Conservation (phyloP, 2,888 invertebrate genomes). For the Tuberolachnus salignus region DNA sequence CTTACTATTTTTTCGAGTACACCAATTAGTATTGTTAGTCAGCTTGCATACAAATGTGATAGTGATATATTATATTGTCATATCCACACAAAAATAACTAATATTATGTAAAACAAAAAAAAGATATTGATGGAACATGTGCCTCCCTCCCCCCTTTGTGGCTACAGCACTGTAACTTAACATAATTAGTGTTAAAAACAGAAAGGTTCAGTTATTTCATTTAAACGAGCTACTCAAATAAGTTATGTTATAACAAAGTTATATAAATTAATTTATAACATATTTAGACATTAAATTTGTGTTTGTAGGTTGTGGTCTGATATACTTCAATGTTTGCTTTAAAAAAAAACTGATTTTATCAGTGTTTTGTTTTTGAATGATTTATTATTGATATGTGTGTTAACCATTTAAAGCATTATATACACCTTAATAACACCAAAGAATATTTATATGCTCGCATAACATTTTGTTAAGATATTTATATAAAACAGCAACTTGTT, state of each 20-base stretch:
- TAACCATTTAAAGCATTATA: conserved; percentile 15
- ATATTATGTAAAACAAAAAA: too few species aligned
- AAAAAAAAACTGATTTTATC: conserved; percentile 20
- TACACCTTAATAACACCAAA: conserved; percentile 38
- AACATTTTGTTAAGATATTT: conserved; percentile 15
- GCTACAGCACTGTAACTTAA: too few species aligned
- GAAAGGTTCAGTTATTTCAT: conserved; percentile 13
- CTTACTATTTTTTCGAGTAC: too few species aligned
- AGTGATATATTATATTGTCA: too few species aligned
- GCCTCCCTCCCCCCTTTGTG: too few species aligned
- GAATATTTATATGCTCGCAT: not conserved
- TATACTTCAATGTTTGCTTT: conserved; percentile 38
- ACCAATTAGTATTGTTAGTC: too few species aligned
- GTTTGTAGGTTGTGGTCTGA: conserved; percentile 41
- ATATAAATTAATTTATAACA: not conserved
- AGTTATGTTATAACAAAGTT: not conserved
- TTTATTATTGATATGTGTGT: conserved; percentile 21
- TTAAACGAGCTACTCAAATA: conserved; percentile 25
- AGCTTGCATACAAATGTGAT: too few species aligned
- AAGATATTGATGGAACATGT: too few species aligned
- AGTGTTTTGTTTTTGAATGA: conserved; percentile 25
- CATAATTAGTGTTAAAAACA: not conserved
- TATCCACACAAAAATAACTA: too few species aligned
- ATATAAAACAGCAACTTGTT: conserved; percentile 6
- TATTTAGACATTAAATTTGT: conserved; percentile 26